Base-by-base conservation (phyloP, 64 coral and sea anemone species). In the Cladopsammia gracilis region DNA sequence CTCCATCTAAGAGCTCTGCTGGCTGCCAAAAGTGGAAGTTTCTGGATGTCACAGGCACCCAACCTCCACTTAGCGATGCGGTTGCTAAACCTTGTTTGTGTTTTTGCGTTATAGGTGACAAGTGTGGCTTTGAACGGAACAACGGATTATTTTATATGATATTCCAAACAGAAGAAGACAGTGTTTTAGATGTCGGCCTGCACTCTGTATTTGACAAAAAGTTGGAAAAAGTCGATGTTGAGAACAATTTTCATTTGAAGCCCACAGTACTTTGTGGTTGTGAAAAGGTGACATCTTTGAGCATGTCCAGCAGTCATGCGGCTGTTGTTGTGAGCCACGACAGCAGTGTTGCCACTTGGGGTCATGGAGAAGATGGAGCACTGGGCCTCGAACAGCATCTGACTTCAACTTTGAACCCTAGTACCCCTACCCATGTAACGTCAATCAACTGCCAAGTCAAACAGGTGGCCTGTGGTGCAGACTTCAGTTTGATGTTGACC, bases 131-230 rank as follows among this genome's bases (percentile, higher is more conserved):
- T 16, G 85, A 88, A 12, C 92, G 70, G 25, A 57, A 71, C 5
- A 24, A 79, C n/a, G 94, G 94, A 3, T 6, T 92, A 54, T 96
- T 82, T 16, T 96, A 96, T 76, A 92, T 92, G 94, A 67, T 96
- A 10, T 68, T 87, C 15, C 71, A 88, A 13, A 92, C 43, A 9
- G 90, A 96, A 13, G 73, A 95, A 5, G 45, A 85, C 34, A 71
- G 58, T 15, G 20, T 92, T 16, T 59, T 87, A 72, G 94, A 96
- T 50, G 58, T 76, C 23, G 94, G 94, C 48, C 64, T 96, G 20
- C 81, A 59, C 22, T 91, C 90, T 1, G 86, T 54, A 7, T 60
- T 72, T 10, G 34, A 25, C 23, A 82, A 80, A 50, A 18, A 73
- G 58, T 42, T 48, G 25, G 67, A 91, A 24, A 59, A 44, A 64